Conservation (phyloP, 2,888 invertebrate genomes). For the Amiota mariae region DNA sequence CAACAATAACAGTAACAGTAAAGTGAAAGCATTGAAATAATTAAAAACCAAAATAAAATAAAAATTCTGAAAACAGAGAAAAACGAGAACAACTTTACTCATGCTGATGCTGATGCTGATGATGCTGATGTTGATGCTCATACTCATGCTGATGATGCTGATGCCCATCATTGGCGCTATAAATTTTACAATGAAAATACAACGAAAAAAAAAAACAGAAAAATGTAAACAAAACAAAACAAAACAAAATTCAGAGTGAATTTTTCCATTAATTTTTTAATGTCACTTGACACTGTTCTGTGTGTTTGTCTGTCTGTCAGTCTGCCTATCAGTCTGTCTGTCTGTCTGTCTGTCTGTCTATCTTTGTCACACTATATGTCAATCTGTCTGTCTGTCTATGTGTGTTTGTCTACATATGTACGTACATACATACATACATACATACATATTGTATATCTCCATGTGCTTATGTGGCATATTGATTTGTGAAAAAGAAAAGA, state of each 20-base stretch:
- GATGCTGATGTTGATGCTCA: not conserved
- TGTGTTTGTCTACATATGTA: too few relatives aligned
- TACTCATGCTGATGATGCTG: not conserved
- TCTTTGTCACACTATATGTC: too few relatives aligned
- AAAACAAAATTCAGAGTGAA: slow-evolving; percentile 26
- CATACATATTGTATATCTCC: too few relatives aligned
- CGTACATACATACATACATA: too few relatives aligned
- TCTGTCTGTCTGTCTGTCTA: not conserved
- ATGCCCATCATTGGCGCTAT: slow-evolving; percentile 8
- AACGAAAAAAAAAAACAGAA: not conserved
- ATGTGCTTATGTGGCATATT: too few relatives aligned
- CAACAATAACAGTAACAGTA: too few relatives aligned
- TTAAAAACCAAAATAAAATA: not conserved
- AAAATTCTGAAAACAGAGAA: not conserved
- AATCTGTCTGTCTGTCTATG: too few relatives aligned
- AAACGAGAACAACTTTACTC: not conserved
- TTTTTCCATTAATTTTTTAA: not conserved
- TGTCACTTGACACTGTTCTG: slow-evolving; percentile 53
- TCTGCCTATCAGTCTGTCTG: not conserved
- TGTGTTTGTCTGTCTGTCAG: not conserved
- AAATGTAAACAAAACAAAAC: slow-evolving; percentile 28
- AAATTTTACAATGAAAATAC: not conserved
- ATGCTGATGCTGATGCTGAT: not conserved
- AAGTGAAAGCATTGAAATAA: too few relatives aligned
- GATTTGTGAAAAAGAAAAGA: too few relatives aligned